Conservation (phyloP, 1,140 invertebrate species). For the Bombus pyrosoma region DNA sequence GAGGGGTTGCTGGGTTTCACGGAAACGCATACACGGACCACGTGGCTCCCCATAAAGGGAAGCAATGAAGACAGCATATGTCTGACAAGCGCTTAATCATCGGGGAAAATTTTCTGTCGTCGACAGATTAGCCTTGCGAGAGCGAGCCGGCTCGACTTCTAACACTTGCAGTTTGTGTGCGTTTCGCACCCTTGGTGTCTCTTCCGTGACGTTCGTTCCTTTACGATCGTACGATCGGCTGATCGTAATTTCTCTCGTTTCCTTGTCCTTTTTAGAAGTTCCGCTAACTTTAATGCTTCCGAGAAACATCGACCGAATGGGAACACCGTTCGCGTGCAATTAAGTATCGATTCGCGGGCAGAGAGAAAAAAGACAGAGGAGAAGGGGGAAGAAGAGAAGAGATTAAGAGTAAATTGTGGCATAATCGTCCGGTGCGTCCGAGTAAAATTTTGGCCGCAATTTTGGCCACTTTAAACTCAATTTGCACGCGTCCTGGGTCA, state of each 20-base stretch:
- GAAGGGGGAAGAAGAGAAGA: neutral
- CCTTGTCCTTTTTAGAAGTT: neutral
- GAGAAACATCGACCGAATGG: neutral
- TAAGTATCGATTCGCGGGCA: constrained; percentile 8
- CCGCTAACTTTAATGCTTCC: constrained; percentile 36
- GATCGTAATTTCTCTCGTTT: neutral
- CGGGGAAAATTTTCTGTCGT: constrained; percentile 72
- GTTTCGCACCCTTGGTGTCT: neutral
- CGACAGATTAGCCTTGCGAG: constrained; percentile 63
- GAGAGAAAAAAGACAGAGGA: neutral
- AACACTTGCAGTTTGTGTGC: neutral
- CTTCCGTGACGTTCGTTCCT: neutral
- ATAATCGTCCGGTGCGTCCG: neutral
- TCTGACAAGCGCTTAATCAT: constrained; percentile 73
- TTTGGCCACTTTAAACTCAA: constrained; percentile 33
- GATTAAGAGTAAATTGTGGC: constrained; percentile 26
- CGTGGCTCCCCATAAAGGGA: constrained; percentile 61
- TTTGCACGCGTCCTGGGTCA: constrained; percentile 9
- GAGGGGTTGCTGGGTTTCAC: constrained; percentile 56
- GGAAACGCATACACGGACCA: constrained; percentile 61
- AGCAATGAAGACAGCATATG: constrained; percentile 75
- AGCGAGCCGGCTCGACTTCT: constrained; percentile 26
- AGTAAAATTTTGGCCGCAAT: constrained; percentile 26
- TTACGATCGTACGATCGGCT: neutral
- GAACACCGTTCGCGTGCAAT: constrained; percentile 24